Evolutionary conservation across 2,113 vertebrate genomes (phyloP).

Genomic region (Peromyscus maniculatus): DNA sequence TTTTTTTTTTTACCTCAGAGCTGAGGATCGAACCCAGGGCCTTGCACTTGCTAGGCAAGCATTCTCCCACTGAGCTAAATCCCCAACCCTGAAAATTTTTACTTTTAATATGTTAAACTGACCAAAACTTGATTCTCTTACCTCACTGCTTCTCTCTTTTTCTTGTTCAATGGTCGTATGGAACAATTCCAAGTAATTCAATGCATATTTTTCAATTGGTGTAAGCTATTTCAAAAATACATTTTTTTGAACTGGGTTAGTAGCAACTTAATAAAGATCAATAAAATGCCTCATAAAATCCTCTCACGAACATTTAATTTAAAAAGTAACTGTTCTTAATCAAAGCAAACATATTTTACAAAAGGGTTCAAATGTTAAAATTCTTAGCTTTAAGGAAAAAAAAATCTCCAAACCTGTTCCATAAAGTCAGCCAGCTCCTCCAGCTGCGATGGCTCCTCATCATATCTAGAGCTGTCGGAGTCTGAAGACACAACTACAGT

Average conservation of each 20-base stretch:
- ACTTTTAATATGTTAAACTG: not conserved
- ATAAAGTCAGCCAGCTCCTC: slow-evolving; percentile 91
- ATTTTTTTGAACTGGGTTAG: slow-evolving; percentile 48
- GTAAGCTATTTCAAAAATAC: slow-evolving; percentile 89
- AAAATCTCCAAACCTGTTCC: slow-evolving; percentile 87
- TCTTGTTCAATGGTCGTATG: slow-evolving; percentile 82
- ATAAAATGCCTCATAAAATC: not conserved
- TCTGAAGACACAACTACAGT: not conserved
- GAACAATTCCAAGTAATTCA: slow-evolving; percentile 93
- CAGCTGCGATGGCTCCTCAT: slow-evolving; percentile 85
- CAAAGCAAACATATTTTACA: not conserved
- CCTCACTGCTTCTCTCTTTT: slow-evolving; percentile 77
- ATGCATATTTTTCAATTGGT: slow-evolving; percentile 93
- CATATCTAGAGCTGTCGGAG: not conserved
- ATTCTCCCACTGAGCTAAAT: too few relatives aligned
- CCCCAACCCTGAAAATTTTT: not conserved
- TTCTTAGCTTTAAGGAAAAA: not conserved
- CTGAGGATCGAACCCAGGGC: too few relatives aligned
- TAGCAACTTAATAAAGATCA: not conserved
- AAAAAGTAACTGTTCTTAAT: not conserved
- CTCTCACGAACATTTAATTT: not conserved
- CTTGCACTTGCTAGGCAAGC: too few relatives aligned
- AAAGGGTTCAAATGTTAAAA: not conserved
- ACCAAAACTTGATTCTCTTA: slow-evolving; percentile 53
- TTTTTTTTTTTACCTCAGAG: too few relatives aligned